Percentiles rank a stretch among this genome's conserved stretches.
phyloP scores from a whole-genome alignment of 1,140 invertebrate species.

The Acarapis woodi region DNA sequence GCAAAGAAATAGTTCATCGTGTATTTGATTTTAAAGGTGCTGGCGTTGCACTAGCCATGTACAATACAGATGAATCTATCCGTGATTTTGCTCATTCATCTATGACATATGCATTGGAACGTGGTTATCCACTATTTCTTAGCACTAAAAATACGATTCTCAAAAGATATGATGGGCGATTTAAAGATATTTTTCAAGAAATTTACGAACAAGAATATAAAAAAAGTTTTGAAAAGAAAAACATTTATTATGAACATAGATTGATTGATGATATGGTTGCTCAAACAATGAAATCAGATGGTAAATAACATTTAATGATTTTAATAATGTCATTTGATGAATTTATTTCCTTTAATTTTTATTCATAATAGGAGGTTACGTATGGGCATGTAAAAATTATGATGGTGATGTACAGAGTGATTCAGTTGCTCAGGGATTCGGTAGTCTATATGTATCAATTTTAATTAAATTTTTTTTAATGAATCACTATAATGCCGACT shows the following conservation, averaged over 20 bases:
- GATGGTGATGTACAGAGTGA: slow-evolving; percentile 97
- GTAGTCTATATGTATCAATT: too few species aligned
- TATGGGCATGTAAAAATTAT: slow-evolving; percentile 97
- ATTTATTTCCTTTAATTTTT: too few species aligned
- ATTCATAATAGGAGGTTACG: too few species aligned
- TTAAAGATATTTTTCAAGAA: slow-evolving; percentile 96
- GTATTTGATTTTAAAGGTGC: too few species aligned
- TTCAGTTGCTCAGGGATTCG: slow-evolving; percentile 67
- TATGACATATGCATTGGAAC: slow-evolving; percentile 57
- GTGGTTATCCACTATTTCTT: slow-evolving; percentile 65
- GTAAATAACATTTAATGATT: too few species aligned
- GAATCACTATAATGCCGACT: too few species aligned
- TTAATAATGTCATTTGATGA: too few species aligned
- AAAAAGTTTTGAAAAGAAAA: slow-evolving; percentile 41
- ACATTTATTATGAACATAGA: slow-evolving; percentile 88
- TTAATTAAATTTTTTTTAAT: too few species aligned
- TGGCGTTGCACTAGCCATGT: slow-evolving; percentile 86
- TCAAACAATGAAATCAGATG: slow-evolving; percentile 90
- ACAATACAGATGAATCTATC: slow-evolving; percentile 63
- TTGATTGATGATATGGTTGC: slow-evolving; percentile 98
- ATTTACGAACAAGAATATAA: slow-evolving; percentile 74
- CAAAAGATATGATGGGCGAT: slow-evolving; percentile 89
- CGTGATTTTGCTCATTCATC: slow-evolving; percentile 71
- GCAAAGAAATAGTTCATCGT: too few species aligned
- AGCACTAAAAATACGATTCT: slow-evolving; percentile 98